These are phyloP conservation scores for Drosophila acutilabella DNA, from an alignment of 2,888 invertebrate genomes.

Conservation along the genomic window DNA sequence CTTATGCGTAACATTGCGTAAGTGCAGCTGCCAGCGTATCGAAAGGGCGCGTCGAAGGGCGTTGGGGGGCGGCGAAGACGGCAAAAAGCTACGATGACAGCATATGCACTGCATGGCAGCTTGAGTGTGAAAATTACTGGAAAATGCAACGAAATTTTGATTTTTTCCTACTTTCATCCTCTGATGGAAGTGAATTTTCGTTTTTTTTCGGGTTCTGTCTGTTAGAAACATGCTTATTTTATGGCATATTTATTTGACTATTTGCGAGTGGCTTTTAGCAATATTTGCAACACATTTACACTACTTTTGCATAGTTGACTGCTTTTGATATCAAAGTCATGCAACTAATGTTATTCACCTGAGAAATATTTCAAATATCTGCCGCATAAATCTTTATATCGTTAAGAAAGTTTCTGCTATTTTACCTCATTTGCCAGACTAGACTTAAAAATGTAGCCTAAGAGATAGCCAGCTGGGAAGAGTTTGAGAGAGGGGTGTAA, in stretches of 20 bases:
- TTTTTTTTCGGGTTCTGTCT: conserved; percentile 4
- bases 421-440: conserved; percentile 68
- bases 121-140: conserved; percentile 75
- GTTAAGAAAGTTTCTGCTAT: conserved; percentile 58
- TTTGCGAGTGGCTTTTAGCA: neutral
- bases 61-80: neutral
- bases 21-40: conserved; percentile 72
- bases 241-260: conserved; percentile 8
- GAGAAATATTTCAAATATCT: conserved; percentile 42
- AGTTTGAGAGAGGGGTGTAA: conserved; percentile 5
- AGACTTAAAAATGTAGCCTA: conserved; percentile 36
- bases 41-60: neutral
- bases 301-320: neutral
- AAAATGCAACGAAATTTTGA: conserved; percentile 64
- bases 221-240: conserved; percentile 6
- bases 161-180: conserved; percentile 17
- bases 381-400: conserved; percentile 66
- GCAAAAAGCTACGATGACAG: neutral
- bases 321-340: conserved; percentile 10
- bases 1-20: conserved; percentile 75
- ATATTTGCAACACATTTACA: neutral
- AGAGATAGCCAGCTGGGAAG: neutral
- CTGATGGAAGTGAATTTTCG: conserved; percentile 8
- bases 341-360: conserved; percentile 25
- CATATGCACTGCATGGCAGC: conserved; percentile 67